Evolutionary conservation across 37 sponge, comb jelly and placozoan genomes (phyloP), one percentile per base, ranked within the genome.

Genomic region (Eunapius fragilis): DNA sequence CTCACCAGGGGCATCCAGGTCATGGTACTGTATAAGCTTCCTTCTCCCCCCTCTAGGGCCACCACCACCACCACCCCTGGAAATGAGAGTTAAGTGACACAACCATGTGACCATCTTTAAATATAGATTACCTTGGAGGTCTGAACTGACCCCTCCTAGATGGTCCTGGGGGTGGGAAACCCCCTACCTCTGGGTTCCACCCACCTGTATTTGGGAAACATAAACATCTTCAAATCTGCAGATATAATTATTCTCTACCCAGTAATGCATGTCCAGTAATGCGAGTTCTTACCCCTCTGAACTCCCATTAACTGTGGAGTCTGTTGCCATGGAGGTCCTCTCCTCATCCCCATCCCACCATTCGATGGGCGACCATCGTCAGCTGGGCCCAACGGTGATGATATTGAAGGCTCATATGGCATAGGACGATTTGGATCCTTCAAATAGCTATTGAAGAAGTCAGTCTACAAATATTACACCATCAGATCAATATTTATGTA

Each of bases 1-100:
- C n/a, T 96, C 96, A 6, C 88, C 92, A 34, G 96, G 96, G 13
- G 94, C 94, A 86, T 96, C 96, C 27, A 96, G 85, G 73, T 96
- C 96, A 68, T 86, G 77, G 67, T 96, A 96, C 32, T 82, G 68
- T 11, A 87, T 41, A 34, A 95, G 36, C 31, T 67, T 85, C 68
- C 96, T 73, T 67, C 88, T 67, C 3, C 88, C 74, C 25, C 95
- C 34, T 25, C 91, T 49, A 67, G 81, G 85, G 24, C 92, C 84
- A 30, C 82, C 84, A 70, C 89, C 93, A 69, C 88, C 84, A 25
- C 87, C 28, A 10, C 73, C 78, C 28, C 84, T 75, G 24, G 11
- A 48, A 27, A 85, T 41, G 78, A 12, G 35, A 80, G 35, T 72
- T 34, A 82, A 32, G 9, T 12, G 3, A 3, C 25, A 72, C 70